phyloP scores from a whole-genome alignment of 2,888 invertebrate genomes.

The Ceraclea dissimilis region DNA sequence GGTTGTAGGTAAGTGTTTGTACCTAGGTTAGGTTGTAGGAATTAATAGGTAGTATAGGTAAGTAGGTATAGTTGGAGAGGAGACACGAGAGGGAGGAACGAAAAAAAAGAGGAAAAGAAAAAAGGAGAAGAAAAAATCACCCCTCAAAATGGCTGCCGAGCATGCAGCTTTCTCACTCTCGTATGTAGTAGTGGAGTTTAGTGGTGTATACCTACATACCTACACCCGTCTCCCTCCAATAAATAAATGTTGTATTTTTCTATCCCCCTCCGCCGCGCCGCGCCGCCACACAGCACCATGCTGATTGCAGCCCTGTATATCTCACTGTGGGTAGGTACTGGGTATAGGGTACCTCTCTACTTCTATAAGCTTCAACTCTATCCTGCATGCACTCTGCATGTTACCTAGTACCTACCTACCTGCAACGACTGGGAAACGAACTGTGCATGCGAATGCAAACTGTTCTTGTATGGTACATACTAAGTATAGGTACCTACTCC shows the following conservation, averaged over 20 bases:
- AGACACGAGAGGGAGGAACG: slow-evolving; percentile 30
- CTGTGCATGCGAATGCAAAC: no score
- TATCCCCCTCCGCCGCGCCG: slow-evolving; percentile 41
- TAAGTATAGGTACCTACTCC: no score
- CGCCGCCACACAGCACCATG: slow-evolving; percentile 44
- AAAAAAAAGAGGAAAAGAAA: slow-evolving; percentile 50
- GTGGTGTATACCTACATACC: slow-evolving; percentile 32
- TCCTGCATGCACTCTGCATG: no score
- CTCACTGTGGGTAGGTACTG: no score
- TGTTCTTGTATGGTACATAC: no score
- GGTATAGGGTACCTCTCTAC: slow-evolving; percentile 49
- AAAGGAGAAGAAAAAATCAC: slow-evolving; percentile 51
- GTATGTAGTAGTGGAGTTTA: no score
- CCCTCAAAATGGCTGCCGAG: slow-evolving; percentile 67
- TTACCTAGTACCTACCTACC: slow-evolving; percentile 14
- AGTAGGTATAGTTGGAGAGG: no score
- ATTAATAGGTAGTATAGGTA: no score
- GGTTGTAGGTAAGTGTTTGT: no score
- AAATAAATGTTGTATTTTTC: slow-evolving; percentile 26
- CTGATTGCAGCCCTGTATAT: slow-evolving; percentile 50
- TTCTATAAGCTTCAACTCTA: slow-evolving; percentile 17
- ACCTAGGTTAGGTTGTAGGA: no score
- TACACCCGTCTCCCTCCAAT: slow-evolving; percentile 35
- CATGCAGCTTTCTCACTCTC: slow-evolving; percentile 20
- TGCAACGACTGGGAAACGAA: no score